A percentile compares a stretch with the other conserved stretches of the same genome.
These are phyloP conservation scores for Aramus guarauna DNA, from an alignment of 2,113 vertebrate species.

Conservation along the genomic window DNA sequence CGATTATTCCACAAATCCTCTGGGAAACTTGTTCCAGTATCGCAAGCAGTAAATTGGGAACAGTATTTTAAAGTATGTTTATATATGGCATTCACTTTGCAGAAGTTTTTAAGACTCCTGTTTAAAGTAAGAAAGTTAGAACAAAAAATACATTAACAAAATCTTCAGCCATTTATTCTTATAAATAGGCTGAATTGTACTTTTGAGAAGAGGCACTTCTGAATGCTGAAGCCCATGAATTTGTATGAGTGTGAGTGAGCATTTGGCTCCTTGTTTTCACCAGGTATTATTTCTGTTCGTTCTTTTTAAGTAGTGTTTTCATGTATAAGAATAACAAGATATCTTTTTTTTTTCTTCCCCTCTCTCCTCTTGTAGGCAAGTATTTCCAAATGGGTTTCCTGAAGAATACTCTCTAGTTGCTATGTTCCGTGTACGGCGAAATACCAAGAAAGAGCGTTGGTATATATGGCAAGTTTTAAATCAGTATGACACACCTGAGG, in stretches of 20 bases:
- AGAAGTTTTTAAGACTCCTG: neutral
- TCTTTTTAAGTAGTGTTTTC: neutral
- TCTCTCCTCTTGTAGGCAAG: constrained; percentile 65
- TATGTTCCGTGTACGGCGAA: constrained; percentile 86
- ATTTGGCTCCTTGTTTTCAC: neutral
- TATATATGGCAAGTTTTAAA: constrained; percentile 92
- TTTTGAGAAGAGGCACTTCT: neutral
- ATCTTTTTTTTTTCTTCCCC: neutral
- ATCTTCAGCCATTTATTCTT: neutral
- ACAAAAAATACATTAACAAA: neutral
- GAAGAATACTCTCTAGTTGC: constrained; percentile 85
- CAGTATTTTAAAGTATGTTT: neutral
- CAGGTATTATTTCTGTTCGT: neutral
- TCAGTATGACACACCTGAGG: constrained; percentile 84
- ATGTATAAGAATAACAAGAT: neutral
- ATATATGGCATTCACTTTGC: neutral
- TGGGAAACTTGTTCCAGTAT: neutral
- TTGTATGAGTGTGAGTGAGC: neutral
- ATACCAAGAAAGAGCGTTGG: constrained; percentile 92
- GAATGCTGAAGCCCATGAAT: neutral
- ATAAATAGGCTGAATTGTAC: neutral
- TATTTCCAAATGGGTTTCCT: constrained; percentile 89
- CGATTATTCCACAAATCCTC: neutral
- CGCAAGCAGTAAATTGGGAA: neutral
- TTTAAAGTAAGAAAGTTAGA: neutral